phyloP scores from a whole-genome alignment of 2,113 vertebrate genomes.

The Scytalopus superciliaris region DNA sequence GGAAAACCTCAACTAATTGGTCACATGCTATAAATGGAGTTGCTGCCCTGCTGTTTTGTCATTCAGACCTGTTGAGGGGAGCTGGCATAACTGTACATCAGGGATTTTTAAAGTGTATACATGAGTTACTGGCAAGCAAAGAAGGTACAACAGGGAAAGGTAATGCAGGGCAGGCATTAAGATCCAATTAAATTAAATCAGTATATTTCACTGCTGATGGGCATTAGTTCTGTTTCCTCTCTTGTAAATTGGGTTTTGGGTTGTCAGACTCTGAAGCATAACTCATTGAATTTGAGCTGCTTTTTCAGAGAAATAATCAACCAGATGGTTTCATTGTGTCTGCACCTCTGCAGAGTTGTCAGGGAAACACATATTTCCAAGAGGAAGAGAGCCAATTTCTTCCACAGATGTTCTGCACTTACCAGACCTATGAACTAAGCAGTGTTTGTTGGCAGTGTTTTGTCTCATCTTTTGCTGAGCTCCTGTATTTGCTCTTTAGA shows the following conservation, averaged over 20 bases:
- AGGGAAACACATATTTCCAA: not conserved
- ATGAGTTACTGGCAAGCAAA: not conserved
- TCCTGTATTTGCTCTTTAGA: not conserved
- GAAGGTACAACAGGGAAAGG: not conserved
- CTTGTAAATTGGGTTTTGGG: not conserved
- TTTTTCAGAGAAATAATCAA: not conserved
- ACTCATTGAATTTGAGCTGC: not conserved
- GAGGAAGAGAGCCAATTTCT: not conserved
- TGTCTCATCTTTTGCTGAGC: not conserved
- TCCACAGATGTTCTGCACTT: not conserved
- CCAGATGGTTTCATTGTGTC: not conserved
- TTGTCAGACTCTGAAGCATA: not conserved
- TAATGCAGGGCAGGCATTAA: not conserved
- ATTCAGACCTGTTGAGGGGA: not conserved
- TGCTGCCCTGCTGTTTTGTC: not conserved
- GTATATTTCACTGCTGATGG: not conserved
- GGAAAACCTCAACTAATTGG: not conserved
- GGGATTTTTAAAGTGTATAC: not conserved
- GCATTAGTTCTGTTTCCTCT: not conserved
- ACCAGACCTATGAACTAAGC: not conserved
- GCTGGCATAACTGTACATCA: not conserved
- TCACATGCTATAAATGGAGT: not conserved
- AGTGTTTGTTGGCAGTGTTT: not conserved
- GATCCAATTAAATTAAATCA: slow-evolving; percentile 9
- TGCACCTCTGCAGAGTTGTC: slow-evolving; percentile 9